These are phyloP conservation scores for Ailuropoda melanoleuca DNA, from an alignment of 2,113 vertebrate species.

Conservation along the genomic window DNA sequence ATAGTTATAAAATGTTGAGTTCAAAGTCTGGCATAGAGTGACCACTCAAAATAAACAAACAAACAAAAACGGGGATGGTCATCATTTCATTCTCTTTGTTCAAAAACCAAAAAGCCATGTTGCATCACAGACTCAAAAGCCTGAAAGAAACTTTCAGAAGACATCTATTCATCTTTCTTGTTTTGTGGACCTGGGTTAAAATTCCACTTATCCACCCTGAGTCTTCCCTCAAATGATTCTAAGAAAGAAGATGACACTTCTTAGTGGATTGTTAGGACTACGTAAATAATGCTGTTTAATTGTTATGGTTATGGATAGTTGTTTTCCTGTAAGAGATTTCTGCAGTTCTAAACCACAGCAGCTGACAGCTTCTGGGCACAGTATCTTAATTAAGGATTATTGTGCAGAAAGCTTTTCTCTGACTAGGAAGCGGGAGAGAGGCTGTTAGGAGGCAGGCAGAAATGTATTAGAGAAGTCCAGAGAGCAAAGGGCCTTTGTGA, in stretches of 20 bases:
- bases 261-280: constrained; percentile 4
- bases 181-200: not conserved
- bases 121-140: not conserved
- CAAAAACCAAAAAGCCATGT: not conserved
- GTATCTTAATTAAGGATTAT: constrained; percentile 67
- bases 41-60: not conserved
- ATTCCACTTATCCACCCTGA: not conserved
- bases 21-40: not conserved
- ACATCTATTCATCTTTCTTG: not conserved
- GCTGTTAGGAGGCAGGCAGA: constrained; percentile 37
- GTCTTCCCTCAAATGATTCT: not conserved
- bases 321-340: constrained; percentile 43
- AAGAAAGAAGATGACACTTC: not conserved
- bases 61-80: not conserved
- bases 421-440: not conserved
- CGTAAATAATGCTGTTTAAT: constrained; percentile 52
- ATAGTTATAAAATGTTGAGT: not conserved
- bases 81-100: not conserved
- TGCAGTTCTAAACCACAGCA: constrained; percentile 10
- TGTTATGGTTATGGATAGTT: not conserved
- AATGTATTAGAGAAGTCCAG: constrained; percentile 24
- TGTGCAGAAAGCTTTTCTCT: constrained; percentile 52
- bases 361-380: constrained; percentile 47
- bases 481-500: constrained; percentile 36
- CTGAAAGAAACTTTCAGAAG: not conserved